These are phyloP conservation scores for Polyergus mexicanus DNA, from an alignment of 1,140 invertebrate genomes.

Conservation along the genomic window DNA sequence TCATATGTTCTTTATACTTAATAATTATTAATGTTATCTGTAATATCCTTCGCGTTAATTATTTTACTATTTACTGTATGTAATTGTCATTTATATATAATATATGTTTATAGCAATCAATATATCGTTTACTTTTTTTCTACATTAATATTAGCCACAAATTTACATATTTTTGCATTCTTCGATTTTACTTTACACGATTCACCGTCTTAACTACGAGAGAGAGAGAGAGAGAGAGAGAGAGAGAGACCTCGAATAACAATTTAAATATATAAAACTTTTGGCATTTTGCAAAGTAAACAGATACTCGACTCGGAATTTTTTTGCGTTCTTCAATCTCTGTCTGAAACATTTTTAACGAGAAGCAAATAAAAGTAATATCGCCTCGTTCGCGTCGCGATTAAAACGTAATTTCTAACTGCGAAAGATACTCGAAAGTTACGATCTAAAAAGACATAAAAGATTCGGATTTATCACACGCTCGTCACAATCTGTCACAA, in stretches of 20 bases:
- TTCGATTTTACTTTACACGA: slow-evolving; percentile 28
- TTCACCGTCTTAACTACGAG: slow-evolving; percentile 5
- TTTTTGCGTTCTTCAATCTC: slow-evolving; percentile 31
- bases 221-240: no score
- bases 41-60: slow-evolving; percentile 37
- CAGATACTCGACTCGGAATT: slow-evolving; percentile 44
- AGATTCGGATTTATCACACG: slow-evolving; percentile 10
- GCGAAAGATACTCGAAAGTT: slow-evolving; percentile 56
- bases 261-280: slow-evolving; percentile 56
- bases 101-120: slow-evolving; percentile 10
- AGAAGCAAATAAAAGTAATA: slow-evolving; percentile 63
- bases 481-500: not conserved
- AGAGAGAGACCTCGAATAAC: slow-evolving; percentile 1
- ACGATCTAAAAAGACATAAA: not conserved
- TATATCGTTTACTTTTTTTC: slow-evolving; percentile 9
- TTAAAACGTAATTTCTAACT: slow-evolving; percentile 56
- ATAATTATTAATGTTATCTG: slow-evolving; percentile 44
- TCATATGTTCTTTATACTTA: not conserved
- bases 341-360: slow-evolving; percentile 58
- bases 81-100: not conserved
- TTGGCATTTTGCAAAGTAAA: slow-evolving; percentile 40
- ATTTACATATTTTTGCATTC: not conserved
- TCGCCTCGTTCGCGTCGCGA: slow-evolving; percentile 49
- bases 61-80: not conserved
- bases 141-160: not conserved